Evolutionary conservation across 2,888 invertebrate genomes (phyloP).

Genomic region (Drosophila mulleri): DNA sequence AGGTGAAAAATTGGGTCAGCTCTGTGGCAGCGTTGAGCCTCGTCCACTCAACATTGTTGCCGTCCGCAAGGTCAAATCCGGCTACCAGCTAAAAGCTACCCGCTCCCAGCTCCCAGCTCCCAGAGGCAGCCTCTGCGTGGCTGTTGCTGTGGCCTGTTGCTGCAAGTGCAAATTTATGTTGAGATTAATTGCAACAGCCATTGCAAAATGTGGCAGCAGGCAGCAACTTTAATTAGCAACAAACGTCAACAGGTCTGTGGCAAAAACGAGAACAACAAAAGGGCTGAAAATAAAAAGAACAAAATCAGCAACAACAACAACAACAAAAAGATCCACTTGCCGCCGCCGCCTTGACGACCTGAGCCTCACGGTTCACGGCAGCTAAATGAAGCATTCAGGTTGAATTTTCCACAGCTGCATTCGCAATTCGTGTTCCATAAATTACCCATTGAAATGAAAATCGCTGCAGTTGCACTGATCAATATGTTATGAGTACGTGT

Average conservation of each 20-base stretch:
- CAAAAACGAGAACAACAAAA: background rate
- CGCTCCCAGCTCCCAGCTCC: no score
- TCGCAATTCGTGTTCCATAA: conserved; percentile 6
- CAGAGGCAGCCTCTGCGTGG: background rate
- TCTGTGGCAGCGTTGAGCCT: conserved; percentile 23
- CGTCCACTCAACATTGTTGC: background rate
- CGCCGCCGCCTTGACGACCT: background rate
- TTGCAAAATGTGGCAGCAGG: conserved; percentile 36
- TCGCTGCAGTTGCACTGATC: conserved; percentile 13
- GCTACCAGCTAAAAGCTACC: background rate
- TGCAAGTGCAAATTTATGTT: conserved; percentile 54
- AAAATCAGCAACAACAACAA: background rate
- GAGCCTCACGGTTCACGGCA: background rate
- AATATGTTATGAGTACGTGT: conserved; percentile 8
- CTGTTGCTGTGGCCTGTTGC: conserved; percentile 13
- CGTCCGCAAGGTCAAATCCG: conserved; percentile 34
- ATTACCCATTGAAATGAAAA: conserved; percentile 11
- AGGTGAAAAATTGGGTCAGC: conserved; percentile 59
- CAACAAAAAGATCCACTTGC: background rate
- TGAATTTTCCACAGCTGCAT: background rate
- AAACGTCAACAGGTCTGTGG: conserved; percentile 39
- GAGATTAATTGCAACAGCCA: conserved; percentile 48
- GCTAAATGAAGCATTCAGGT: conserved; percentile 10
- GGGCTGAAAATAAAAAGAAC: background rate
- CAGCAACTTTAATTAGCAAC: conserved; percentile 49